phyloP scores from a whole-genome alignment of 2,797 vertebrate species.

The Paratrypauchen microcephalus region DNA sequence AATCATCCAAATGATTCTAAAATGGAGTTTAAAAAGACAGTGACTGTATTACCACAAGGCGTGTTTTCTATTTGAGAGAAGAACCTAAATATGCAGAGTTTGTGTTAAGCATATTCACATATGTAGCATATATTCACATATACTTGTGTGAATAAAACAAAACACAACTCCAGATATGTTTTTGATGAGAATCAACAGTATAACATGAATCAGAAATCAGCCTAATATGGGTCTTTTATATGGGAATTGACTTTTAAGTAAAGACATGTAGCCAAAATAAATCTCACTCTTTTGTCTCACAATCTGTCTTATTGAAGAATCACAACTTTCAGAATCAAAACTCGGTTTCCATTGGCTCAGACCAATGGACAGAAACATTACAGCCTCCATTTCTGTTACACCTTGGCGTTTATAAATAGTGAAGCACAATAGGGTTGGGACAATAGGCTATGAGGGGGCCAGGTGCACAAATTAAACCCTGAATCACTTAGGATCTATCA shows the following conservation, averaged over 20 bases:
- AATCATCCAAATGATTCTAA: no score
- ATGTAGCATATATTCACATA: no score
- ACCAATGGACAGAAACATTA: slow-evolving; percentile 45
- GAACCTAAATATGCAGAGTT: no score
- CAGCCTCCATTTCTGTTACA: slow-evolving; percentile 43
- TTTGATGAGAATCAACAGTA: no score
- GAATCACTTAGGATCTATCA: slow-evolving; percentile 66
- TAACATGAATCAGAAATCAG: no score
- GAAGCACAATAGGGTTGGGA: slow-evolving; percentile 30
- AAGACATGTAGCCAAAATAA: slow-evolving; percentile 23
- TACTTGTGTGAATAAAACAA: no score
- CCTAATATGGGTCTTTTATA: no score
- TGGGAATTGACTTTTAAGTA: slow-evolving; percentile 20
- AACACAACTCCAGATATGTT: no score
- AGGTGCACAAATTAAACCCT: slow-evolving; percentile 69
- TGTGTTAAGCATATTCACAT: no score
- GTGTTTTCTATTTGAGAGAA: no score
- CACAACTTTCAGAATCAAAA: slow-evolving; percentile 22
- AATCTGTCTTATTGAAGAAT: slow-evolving; percentile 27
- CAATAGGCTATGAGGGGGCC: slow-evolving; percentile 55
- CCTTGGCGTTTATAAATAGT: slow-evolving; percentile 60
- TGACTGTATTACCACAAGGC: no score
- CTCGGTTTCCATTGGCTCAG: slow-evolving; percentile 41
- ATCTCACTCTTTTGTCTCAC: slow-evolving; percentile 19
- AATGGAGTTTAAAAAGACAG: no score